Evolutionary conservation across 2,888 invertebrate genomes (phyloP).

Genomic region (Margaritifera margaritifera): DNA sequence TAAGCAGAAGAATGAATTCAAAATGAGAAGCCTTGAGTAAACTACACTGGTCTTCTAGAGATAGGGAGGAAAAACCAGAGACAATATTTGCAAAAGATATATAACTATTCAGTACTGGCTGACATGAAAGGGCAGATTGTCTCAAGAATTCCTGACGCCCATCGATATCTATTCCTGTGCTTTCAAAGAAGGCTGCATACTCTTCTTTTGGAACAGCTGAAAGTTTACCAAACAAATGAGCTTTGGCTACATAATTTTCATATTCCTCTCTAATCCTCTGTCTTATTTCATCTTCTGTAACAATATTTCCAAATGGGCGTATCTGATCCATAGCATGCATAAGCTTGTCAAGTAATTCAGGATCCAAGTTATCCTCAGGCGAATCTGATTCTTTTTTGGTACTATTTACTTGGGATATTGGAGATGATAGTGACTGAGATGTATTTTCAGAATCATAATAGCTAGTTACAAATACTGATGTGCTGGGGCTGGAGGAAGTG

Average conservation of each 20-base stretch:
- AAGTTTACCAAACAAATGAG: conserved; percentile 37
- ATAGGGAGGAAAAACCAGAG: conserved; percentile 34
- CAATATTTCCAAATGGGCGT: conserved; percentile 34
- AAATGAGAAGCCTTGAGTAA: conserved; percentile 40
- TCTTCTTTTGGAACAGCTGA: conserved; percentile 39
- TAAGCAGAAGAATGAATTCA: conserved; percentile 37
- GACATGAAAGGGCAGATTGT: conserved; percentile 39
- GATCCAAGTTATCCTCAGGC: neutral
- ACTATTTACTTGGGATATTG: too few relatives aligned
- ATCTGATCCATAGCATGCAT: conserved; percentile 31
- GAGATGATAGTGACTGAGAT: too few relatives aligned
- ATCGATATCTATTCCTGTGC: conserved; percentile 41
- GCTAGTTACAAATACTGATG: neutral
- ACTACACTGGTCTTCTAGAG: conserved; percentile 39
- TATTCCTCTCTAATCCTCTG: conserved; percentile 30
- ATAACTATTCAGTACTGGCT: conserved; percentile 39
- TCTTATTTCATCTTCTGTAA: conserved; percentile 34
- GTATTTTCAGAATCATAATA: too few relatives aligned
- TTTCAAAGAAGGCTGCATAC: conserved; percentile 32
- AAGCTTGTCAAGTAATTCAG: conserved; percentile 24
- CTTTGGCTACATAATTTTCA: conserved; percentile 31
- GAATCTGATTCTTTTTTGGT: too few relatives aligned
- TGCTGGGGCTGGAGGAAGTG: neutral
- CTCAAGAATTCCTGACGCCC: conserved; percentile 39
- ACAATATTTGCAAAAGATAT: conserved; percentile 40